A percentile compares a stretch with the other conserved stretches of the same genome.
phyloP scores from a whole-genome alignment of 2,113 vertebrate genomes.

The Illadopsis cleaveri region DNA sequence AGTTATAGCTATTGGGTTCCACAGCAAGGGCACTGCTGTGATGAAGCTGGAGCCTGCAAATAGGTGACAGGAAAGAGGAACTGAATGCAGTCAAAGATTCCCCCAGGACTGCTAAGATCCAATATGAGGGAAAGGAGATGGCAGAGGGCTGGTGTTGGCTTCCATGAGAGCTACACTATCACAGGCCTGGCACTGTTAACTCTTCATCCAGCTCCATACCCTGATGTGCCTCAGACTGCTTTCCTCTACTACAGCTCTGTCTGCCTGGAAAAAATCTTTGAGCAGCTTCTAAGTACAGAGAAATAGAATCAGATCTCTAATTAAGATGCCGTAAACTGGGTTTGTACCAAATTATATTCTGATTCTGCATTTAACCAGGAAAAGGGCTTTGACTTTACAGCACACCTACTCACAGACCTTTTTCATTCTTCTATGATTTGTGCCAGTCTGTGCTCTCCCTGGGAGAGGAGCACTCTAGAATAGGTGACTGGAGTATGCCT shows the following conservation, averaged over 20 bases:
- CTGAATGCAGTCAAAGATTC: not conserved
- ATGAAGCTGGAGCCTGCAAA: not conserved
- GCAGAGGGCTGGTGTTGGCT: not conserved
- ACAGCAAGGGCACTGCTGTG: not conserved
- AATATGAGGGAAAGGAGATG: fast-evolving
- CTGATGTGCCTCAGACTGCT: not conserved
- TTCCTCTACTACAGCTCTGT: not conserved
- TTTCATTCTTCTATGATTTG: not conserved
- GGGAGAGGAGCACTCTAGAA: not conserved
- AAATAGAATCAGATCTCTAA: not conserved
- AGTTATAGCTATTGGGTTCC: not conserved
- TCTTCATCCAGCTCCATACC: not conserved
- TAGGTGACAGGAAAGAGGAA: not conserved
- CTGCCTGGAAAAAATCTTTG: not conserved
- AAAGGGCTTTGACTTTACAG: not conserved
- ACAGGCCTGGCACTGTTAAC: not conserved
- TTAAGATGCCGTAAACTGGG: not conserved
- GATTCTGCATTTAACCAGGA: not conserved
- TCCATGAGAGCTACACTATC: not conserved
- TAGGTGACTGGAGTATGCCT: not conserved
- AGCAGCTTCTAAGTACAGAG: not conserved
- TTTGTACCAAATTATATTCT: not conserved
- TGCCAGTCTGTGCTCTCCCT: not conserved
- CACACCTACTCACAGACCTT: not conserved
- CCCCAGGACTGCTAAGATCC: not conserved